Evolutionary conservation across 37 sponge, comb jelly and placozoan species (phyloP).

Genomic region (Geodia barretti): DNA sequence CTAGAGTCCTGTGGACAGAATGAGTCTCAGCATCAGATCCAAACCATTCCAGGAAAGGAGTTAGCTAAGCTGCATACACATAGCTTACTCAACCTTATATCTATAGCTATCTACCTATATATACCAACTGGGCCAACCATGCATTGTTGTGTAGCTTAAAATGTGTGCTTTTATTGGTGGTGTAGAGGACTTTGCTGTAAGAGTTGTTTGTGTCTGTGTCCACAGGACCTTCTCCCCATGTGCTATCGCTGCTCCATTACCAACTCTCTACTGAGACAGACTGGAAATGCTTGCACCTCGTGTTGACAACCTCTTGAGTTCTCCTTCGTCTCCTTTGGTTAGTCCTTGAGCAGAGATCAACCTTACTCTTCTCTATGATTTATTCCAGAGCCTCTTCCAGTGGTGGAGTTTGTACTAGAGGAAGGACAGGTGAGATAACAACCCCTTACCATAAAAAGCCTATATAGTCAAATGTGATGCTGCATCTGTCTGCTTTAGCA

Average conservation of each 20-base stretch:
- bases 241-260: constrained; percentile 94
- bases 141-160: neutral
- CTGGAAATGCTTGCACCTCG: constrained; percentile 85
- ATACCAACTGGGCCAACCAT: neutral
- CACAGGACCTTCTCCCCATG: constrained; percentile 86
- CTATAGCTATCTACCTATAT: neutral
- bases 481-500: no score
- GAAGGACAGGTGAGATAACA: no score
- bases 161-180: neutral
- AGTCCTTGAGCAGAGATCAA: constrained; percentile 3
- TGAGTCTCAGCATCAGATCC: constrained; percentile 81
- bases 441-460: no score
- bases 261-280: constrained; percentile 84
- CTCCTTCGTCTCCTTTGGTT: constrained; percentile 93
- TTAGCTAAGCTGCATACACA: neutral
- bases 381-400: constrained; percentile 80
- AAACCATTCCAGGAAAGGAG: constrained; percentile 99
- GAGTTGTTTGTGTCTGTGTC: no score
- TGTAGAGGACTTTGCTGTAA: no score
- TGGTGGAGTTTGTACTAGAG: constrained; percentile 91
- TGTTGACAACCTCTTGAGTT: constrained; percentile 95
- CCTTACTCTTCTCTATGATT: neutral
- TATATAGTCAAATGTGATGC: no score
- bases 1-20: constrained; percentile 84
- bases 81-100: neutral